Evolutionary conservation across 2,797 vertebrate species (phyloP), one percentile per base, ranked within the genome.

Genomic region (Myotis findleyi): DNA sequence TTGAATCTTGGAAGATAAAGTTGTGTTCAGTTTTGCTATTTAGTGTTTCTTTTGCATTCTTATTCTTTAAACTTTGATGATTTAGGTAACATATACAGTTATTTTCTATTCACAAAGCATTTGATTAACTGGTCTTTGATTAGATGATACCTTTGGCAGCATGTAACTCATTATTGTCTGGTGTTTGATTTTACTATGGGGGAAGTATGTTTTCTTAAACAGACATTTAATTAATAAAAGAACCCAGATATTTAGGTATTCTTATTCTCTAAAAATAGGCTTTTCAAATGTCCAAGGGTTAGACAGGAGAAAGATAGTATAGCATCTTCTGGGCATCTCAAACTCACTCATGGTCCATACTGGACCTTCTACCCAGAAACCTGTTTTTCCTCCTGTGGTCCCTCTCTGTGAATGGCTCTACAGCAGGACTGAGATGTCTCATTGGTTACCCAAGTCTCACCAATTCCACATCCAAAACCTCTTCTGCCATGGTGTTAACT

Each of bases 41-140:
- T 66, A 80, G 14, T 38, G 0, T 59, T 6, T 33, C 49, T 85
- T 91, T 77, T 44, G 36, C 4, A 55, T 79, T 83, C 30, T 36
- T 23, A 20, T 89, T 95, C 49, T 85, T 81, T 83, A 69, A 92
- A 92, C 30, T 81, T 85, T 71, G 33, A 47, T 93, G 38, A 59
- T 17, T 21, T 2, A 55, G 20, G 30, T 88, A 75, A 23, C 3
- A 53, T 9, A 38, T 27, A 38, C 7, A 94, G 14, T 87, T 62
- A 80, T 2, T 83, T 80, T n/a, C n/a, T 49, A 59, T 8, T 59
- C 36, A 73, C 16, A 93, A 69, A 88, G 18, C 18, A 57, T 53
- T 95, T 53, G n/a, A 66, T 85, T 87, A 87, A 44, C n/a, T 80
- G 33, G 38, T 87, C 20, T 91, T 72, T 77, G 76, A 84, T 62